Base-by-base conservation (phyloP, 2,113 vertebrate species). In the Peromyscus californicus region DNA sequence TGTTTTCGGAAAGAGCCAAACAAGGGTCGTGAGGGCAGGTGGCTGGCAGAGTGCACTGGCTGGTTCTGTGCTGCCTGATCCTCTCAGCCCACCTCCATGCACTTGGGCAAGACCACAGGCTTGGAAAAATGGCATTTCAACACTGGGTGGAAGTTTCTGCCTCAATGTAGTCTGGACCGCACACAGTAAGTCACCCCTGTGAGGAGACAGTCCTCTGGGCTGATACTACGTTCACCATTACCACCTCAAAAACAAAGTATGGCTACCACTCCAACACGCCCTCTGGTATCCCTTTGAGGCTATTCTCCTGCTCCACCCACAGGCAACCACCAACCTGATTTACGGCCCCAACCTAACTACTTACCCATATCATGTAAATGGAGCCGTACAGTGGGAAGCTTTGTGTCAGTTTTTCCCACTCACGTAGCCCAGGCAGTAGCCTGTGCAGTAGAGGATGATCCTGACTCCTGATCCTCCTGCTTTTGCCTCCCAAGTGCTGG, bases 201-300 rank as follows among this genome's bases (percentile, higher is more conserved):
- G 29, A 65, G 42, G 0, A n/a, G 33, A 2, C 0, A 19, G 31
- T 4, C 17, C 13, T 13, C 0, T 45, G 63, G 39, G 86, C 26
- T 42, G 54, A 70, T 5, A 2, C 9, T 7, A 7, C 0, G 19
- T 3, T 4, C 19, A 61, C 17, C 2, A 22, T 17, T 67, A 75
- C 5, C 31, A 9, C 11, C 22, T 22, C 59, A 31, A 57, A 72
- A 1, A 45, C 7, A 39, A 51, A 45, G 1, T 1, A 9, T 3
- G 22, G 1, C 70, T 22, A 13, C 22, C 10, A 24, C 26, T 21
- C 31, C 10, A 22, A 61, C 11, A 13, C 0, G 1, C 6, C 6
- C 31, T 17, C n/a, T 3, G 2, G 2, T 0, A 29, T 1, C 33
- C 65, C 51, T 26, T 0, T 0, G 24, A 83, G 78, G 70, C 51